Evolutionary conservation across 2,888 invertebrate genomes (phyloP).

Genomic region (Andrena fulva): DNA sequence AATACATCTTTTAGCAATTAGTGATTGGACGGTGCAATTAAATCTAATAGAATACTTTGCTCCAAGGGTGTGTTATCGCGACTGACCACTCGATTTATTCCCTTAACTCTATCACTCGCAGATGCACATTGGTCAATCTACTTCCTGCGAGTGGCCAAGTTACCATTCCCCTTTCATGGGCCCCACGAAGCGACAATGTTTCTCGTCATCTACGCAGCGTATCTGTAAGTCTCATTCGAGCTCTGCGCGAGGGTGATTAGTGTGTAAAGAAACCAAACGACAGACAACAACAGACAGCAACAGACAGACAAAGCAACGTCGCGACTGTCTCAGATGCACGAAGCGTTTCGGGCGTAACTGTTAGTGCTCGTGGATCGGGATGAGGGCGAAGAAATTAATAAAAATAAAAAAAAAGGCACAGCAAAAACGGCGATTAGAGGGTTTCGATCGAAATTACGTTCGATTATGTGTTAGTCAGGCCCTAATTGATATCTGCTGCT

Average conservation of each 20-base stretch:
- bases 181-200: slow-evolving; percentile 39
- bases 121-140: background rate
- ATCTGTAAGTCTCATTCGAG: background rate
- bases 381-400: background rate
- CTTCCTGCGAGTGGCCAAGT: background rate
- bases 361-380: slow-evolving; percentile 37
- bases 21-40: no score
- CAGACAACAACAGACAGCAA: slow-evolving; percentile 34
- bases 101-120: no score
- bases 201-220: slow-evolving; percentile 13
- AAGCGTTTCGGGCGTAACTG: slow-evolving; percentile 52
- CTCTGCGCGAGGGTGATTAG: slow-evolving; percentile 34
- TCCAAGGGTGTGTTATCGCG: no score
- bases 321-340: slow-evolving; percentile 75
- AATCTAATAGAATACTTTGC: no score
- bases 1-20: no score
- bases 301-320: slow-evolving; percentile 61
- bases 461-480: slow-evolving; percentile 49
- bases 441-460: slow-evolving; percentile 33
- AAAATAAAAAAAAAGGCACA: slow-evolving; percentile 12
- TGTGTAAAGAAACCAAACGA: slow-evolving; percentile 24
- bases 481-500: slow-evolving; percentile 33
- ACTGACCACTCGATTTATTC: no score
- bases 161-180: background rate
- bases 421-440: slow-evolving; percentile 28